Base-by-base conservation (phyloP, 2,888 invertebrate species). In the Tenthredo distinguenda region DNA sequence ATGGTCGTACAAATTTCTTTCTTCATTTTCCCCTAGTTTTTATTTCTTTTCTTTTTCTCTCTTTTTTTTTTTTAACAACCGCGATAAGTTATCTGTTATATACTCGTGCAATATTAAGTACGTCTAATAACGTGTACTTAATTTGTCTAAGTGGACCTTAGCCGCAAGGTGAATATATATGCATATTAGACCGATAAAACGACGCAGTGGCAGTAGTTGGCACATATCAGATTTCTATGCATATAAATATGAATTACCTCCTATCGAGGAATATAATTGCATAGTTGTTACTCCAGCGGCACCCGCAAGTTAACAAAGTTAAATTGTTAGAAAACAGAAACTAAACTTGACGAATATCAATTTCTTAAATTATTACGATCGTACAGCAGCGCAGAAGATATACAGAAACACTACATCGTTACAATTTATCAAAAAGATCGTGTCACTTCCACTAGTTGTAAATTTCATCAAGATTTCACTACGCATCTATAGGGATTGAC, bases 211-310 rank as follows among this genome's bases (percentile, higher is more conserved):
- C 68, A 26, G 74, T 43, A 31, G 77, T 77, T 77, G 77, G 55
- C 77, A 55, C 77, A 86, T 86, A 87, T 87, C 86, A 86, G 85
- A 76, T 77, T 86, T 84, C 85, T 85, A 86, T 87, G 87, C 86
- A 87, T 87, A 87, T 87, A 87, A 86, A 86, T 87, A 87, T 77
- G 86, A 86, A 86, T 85, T 82, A 71, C 84, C 9, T 18, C 76
- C 84, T 85, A 88, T 87, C 86, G 79, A 62, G 34, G 84, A 76
- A 31, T 77, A 50, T 77, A 77, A 77, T 77, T 77, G 77, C 77
- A 77, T 55, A 34, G 77, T 18, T 4, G 55, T 18, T 10, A 55
- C 40, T 21, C 72, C n/a, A n/a, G 50, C 10, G 34, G 50, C 31
- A 55, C 50, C 55, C 4, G 31, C 77, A 12, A 77, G 47, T 77